phyloP scores from a whole-genome alignment of 2,888 invertebrate genomes.

The Microplitis deprimator region DNA sequence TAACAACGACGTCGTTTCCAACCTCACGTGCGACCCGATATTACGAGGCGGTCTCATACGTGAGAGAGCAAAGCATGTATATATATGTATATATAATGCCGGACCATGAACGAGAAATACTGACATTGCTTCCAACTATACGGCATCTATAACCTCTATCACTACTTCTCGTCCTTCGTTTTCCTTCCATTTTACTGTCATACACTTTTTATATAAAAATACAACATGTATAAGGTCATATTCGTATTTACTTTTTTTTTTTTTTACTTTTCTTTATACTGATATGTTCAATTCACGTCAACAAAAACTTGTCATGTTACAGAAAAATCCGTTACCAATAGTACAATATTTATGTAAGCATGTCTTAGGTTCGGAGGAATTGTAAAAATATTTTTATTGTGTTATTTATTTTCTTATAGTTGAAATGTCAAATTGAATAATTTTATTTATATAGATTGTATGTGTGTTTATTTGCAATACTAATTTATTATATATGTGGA shows the following conservation, averaged over 20 bases:
- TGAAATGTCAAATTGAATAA: not conserved
- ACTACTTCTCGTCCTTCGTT: not conserved
- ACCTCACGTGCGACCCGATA: constrained; percentile 53
- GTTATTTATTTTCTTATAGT: not conserved
- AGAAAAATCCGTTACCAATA: constrained; percentile 10
- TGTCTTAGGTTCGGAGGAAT: not conserved
- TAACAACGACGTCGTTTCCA: constrained; percentile 50
- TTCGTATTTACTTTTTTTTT: not conserved
- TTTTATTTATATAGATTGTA: too few species aligned
- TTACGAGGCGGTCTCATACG: constrained; percentile 47
- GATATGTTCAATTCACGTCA: not conserved
- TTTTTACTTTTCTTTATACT: not conserved
- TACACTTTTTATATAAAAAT: not conserved
- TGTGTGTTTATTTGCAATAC: too few species aligned
- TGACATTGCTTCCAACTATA: not conserved
- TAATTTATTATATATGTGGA: too few species aligned
- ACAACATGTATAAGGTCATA: not conserved
- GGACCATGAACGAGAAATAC: constrained; percentile 18
- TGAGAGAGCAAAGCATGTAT: constrained; percentile 16
- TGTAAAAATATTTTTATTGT: too few species aligned
- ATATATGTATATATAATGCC: not conserved
- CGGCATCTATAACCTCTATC: not conserved
- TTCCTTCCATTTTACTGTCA: constrained; percentile 2
- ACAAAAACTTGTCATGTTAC: constrained; percentile 14
- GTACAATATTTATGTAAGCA: not conserved